Evolutionary conservation across 2,113 vertebrate genomes (phyloP).

Genomic region (Hipposideros armiger): DNA sequence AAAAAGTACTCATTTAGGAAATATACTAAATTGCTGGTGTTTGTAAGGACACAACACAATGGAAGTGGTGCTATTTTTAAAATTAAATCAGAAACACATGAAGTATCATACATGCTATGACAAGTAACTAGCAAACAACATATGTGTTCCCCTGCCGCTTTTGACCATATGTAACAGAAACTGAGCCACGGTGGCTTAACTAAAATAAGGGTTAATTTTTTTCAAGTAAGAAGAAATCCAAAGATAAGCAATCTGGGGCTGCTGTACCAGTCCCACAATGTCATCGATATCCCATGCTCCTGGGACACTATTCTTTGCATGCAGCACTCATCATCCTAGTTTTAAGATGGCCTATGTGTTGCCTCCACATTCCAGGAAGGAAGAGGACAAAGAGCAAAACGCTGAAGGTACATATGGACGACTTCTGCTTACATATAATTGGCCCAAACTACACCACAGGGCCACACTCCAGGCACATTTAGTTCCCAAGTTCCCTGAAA

Average conservation of each 20-base stretch:
- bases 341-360: background rate
- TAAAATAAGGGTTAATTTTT: background rate
- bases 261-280: background rate
- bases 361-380: background rate
- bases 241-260: background rate
- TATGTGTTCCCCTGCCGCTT: background rate
- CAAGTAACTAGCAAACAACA: background rate
- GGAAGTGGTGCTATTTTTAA: background rate
- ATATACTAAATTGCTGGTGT: background rate
- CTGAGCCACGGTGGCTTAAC: background rate
- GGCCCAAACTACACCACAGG: background rate
- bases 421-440: background rate
- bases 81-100: constrained; percentile 28
- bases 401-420: too few species aligned
- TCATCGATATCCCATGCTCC: background rate
- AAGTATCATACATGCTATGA: background rate
- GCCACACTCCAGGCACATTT: background rate
- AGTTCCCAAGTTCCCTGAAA: background rate
- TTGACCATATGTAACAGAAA: background rate
- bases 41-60: background rate
- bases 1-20: background rate
- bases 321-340: background rate
- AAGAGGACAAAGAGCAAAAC: background rate
- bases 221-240: background rate
- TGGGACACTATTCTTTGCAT: background rate